phyloP scores from a whole-genome alignment of 2,888 invertebrate genomes.

The Sarcophaga subvicina region DNA sequence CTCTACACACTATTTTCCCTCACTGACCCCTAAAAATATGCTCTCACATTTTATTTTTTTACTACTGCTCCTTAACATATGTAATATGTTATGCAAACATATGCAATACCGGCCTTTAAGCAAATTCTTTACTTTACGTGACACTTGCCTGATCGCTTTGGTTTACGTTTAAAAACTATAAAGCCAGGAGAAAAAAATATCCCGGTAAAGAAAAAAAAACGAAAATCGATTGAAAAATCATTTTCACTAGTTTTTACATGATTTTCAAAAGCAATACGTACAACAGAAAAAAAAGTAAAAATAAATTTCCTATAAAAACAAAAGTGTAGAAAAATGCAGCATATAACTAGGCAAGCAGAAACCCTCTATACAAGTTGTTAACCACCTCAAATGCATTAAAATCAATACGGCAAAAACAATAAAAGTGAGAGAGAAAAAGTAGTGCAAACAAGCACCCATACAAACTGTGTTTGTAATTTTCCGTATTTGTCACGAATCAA shows the following conservation, averaged over 20 bases:
- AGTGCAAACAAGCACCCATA: constrained; percentile 1
- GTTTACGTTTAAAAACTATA: constrained; percentile 33
- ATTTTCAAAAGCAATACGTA: constrained; percentile 38
- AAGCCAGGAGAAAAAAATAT: constrained; percentile 7
- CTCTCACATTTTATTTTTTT: too few relatives aligned
- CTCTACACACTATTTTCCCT: too few relatives aligned
- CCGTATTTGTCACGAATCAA: constrained; percentile 67
- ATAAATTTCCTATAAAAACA: constrained; percentile 46
- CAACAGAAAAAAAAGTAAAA: constrained; percentile 11
- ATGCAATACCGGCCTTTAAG: constrained; percentile 18
- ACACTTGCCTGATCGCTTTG: constrained; percentile 35
- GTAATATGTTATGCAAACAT: constrained; percentile 25
- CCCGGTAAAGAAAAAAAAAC: background rate
- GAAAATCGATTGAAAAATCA: too few relatives aligned
- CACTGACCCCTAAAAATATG: too few relatives aligned
- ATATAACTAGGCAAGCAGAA: background rate
- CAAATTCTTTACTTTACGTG: constrained; percentile 55
- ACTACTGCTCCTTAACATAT: constrained; percentile 7
- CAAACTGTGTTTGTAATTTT: constrained; percentile 54
- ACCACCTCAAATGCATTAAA: constrained; percentile 28
- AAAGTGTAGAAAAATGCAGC: constrained; percentile 10
- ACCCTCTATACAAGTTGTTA: too few relatives aligned
- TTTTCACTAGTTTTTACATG: constrained; percentile 24
- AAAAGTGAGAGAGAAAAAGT: background rate
- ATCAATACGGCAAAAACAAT: constrained; percentile 39